Conservation (phyloP, 2,113 vertebrate genomes). For the Acanthisitta chloris region DNA sequence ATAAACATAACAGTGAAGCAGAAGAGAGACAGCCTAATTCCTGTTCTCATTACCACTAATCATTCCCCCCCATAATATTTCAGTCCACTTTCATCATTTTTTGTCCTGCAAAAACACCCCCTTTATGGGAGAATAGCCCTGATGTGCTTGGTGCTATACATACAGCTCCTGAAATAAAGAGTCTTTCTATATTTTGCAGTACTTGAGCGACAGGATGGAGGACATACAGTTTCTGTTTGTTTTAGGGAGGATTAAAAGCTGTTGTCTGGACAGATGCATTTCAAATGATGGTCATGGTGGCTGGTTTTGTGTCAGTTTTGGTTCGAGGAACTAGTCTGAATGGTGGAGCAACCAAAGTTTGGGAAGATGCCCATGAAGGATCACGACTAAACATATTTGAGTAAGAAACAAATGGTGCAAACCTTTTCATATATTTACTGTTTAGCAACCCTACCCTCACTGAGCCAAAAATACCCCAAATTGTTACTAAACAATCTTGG, state of each 20-base stretch:
- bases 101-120: not conserved
- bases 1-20: not conserved
- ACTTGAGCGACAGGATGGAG: not conserved
- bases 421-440: not conserved
- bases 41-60: not conserved
- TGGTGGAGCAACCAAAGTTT: conserved; percentile 67
- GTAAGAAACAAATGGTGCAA: conserved; percentile 64
- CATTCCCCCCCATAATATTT: not conserved
- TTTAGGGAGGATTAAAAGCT: conserved; percentile 83
- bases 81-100: not conserved
- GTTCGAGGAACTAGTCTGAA: conserved; percentile 73
- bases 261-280: conserved; percentile 89
- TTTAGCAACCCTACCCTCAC: not conserved
- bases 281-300: conserved; percentile 85
- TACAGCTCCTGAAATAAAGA: not conserved
- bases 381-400: conserved; percentile 77
- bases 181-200: not conserved
- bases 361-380: conserved; percentile 73
- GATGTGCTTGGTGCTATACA: not conserved
- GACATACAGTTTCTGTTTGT: not conserved
- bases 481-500: not conserved
- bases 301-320: conserved; percentile 79
- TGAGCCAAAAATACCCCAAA: not conserved
- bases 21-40: not conserved
- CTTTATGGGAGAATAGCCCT: not conserved